A percentile compares a stretch with the other conserved stretches of the same genome.
These are phyloP conservation scores for Craniophora ligustri DNA, from an alignment of 2,888 invertebrate species.

Conservation along the genomic window DNA sequence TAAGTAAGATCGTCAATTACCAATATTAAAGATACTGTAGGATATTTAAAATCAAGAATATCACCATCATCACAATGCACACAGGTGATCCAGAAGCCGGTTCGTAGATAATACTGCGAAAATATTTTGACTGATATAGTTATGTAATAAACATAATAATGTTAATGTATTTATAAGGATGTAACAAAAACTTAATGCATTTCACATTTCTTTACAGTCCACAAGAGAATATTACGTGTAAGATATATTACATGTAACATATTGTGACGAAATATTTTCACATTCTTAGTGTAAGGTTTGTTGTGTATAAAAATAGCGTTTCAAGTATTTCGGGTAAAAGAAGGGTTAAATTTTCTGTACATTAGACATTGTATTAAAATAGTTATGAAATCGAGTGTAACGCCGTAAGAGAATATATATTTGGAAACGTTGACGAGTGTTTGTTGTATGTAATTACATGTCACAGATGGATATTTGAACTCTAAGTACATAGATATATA, in stretches of 20 bases:
- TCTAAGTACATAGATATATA: conserved; percentile 76
- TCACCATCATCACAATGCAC: conserved; percentile 39
- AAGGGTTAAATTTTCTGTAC: conserved; percentile 83
- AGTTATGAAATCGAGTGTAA: conserved; percentile 83
- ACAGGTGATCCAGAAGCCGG: conserved; percentile 60
- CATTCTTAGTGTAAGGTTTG: conserved; percentile 86
- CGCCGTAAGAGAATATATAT: conserved; percentile 86
- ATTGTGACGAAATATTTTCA: conserved; percentile 87
- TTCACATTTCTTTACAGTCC: conserved; percentile 88
- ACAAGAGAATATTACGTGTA: conserved; percentile 81
- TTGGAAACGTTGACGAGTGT: conserved; percentile 85
- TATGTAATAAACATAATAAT: conserved; percentile 81
- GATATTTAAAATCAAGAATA: conserved; percentile 29
- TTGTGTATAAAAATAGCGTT: conserved; percentile 85
- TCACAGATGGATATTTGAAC: conserved; percentile 82
- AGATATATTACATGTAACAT: conserved; percentile 82
- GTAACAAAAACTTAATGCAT: conserved; percentile 87
- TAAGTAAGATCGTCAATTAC: conserved; percentile 50
- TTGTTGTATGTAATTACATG: conserved; percentile 84
- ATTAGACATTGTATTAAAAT: conserved; percentile 85
- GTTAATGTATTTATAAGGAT: conserved; percentile 86
- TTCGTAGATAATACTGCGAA: conserved; percentile 77
- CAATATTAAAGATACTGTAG: conserved; percentile 22
- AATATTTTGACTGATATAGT: conserved; percentile 88
- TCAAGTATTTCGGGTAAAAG: conserved; percentile 82